These are phyloP conservation scores for Hemiscyllium ocellatum DNA, from an alignment of 2,113 vertebrate species.

Conservation along the genomic window DNA sequence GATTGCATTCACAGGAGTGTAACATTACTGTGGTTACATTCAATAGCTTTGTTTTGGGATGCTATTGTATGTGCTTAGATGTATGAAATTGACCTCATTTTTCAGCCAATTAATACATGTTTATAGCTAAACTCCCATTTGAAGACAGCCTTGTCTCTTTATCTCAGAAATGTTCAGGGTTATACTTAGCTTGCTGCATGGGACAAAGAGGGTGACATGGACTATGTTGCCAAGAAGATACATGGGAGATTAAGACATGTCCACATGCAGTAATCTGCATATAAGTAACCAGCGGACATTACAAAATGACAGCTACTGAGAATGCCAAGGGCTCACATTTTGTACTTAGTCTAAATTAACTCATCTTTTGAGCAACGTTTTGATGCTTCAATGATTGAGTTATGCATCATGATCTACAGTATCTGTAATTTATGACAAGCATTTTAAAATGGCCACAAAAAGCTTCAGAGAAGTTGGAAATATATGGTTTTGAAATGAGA, in stretches of 20 bases:
- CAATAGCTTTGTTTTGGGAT: neutral
- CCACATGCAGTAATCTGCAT: neutral
- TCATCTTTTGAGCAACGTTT: neutral
- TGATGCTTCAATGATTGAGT: neutral
- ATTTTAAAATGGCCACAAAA: neutral
- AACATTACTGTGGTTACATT: neutral
- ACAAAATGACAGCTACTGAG: neutral
- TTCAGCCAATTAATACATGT: too few species aligned
- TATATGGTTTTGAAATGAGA: neutral
- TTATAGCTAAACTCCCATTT: too few species aligned
- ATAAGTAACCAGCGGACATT: neutral
- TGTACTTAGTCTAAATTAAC: neutral
- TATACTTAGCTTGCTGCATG: too few species aligned
- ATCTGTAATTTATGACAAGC: neutral
- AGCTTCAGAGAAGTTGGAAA: neutral
- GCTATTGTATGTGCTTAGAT: too few species aligned
- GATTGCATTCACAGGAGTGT: neutral
- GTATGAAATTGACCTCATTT: neutral
- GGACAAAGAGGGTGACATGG: too few species aligned
- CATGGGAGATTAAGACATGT: neutral
- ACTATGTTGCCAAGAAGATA: neutral
- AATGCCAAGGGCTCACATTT: neutral
- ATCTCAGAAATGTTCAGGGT: too few species aligned
- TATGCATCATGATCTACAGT: neutral
- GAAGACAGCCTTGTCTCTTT: too few species aligned